These are phyloP conservation scores for Lepeophtheirus nordmannii DNA, from an alignment of 2,888 invertebrate genomes.

Conservation along the genomic window DNA sequence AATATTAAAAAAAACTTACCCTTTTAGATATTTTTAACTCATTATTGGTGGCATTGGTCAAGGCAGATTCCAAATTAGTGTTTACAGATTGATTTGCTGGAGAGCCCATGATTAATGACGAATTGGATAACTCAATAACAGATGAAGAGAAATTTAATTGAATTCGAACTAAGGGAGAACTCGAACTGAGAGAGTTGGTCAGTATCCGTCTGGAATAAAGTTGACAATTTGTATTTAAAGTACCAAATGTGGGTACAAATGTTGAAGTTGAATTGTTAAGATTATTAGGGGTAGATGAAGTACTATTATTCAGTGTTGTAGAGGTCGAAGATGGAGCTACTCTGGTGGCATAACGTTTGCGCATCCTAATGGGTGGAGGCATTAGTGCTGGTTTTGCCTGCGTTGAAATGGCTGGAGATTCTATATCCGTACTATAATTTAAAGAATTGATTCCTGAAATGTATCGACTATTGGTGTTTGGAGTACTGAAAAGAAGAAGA, in stretches of 20 bases:
- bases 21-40: background rate
- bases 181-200: background rate
- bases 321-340: background rate
- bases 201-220: background rate
- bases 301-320: background rate
- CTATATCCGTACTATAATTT: slow-evolving; percentile 8
- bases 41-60: slow-evolving; percentile 2
- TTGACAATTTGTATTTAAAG: background rate
- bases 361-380: slow-evolving; percentile 11
- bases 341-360: background rate
- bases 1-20: background rate
- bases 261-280: background rate
- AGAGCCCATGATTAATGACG: background rate
- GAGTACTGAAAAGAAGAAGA: slow-evolving; percentile 5
- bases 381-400: slow-evolving; percentile 3
- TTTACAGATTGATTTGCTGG: background rate
- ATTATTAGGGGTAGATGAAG: background rate
- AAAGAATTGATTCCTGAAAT: slow-evolving; percentile 20
- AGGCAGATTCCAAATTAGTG: background rate
- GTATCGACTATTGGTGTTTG: background rate
- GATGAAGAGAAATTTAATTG: background rate
- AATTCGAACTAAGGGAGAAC: background rate
- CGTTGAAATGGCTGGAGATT: background rate
- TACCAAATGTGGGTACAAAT: background rate
- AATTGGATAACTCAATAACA: background rate